Base-by-base conservation (phyloP, 37 sponge, comb jelly and placozoan species). In the Hormiphora californensis region DNA sequence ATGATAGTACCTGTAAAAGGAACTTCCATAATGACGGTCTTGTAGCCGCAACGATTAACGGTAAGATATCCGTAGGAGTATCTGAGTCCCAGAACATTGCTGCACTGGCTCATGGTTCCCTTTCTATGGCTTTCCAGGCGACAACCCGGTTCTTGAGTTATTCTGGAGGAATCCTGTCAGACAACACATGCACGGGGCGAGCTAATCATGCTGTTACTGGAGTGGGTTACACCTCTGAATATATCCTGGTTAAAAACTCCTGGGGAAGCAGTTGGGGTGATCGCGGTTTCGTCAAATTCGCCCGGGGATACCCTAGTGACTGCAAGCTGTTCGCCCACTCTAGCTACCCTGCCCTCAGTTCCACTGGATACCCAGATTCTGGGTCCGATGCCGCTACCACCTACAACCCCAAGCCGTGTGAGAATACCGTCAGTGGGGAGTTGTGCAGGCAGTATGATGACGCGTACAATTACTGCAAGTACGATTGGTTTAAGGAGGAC, bases 211-310 rank as follows among this genome's bases (percentile, higher is more conserved):
- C 30, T 28, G 61, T 30, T 21, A 30, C 27, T 28, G 61, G 30
- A 28, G 61, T 57, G 61, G 61, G 61, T 57, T 57, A 57, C 61
- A 57, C 61, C n/a, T 4, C 17, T 5, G 61, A 57, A 5, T 57
- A 57, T 30, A 57, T 57, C 61, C 61, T 57, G 61, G 61, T 57
- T 5, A 57, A 57, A 30, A 57, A 57, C 61, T 57, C 61, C 61
- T 57, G 61, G 61, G 7, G 17, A 5, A 5, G 27, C 7, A 4
- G n/a, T 5, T 57, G 61, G 61, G 61, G 61, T 28, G n/a, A 57
- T 25, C 30, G 27, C 3, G 61, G 61, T 25, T 57, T 57, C 23
- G 61, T 57, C 17, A 57, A 57, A 30, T 30, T 57, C 4, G 61
- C 61, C 4, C 7, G 61, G 3, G 61, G 61, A 57, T 30, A 57